These are phyloP conservation scores for Limnephilus auricula DNA, from an alignment of 2,888 invertebrate genomes.

Conservation along the genomic window DNA sequence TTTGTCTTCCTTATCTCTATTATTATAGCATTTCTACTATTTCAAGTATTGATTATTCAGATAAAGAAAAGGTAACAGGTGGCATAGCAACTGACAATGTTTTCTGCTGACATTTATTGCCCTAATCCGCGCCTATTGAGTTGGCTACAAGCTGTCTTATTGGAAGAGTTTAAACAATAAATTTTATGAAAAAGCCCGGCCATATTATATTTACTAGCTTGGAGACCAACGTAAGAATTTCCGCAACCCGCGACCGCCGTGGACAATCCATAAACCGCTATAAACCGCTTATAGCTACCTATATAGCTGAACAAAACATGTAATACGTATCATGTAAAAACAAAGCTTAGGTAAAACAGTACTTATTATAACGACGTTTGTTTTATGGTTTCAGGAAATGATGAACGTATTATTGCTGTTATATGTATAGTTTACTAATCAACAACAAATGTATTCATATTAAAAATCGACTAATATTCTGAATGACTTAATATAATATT, in stretches of 20 bases:
- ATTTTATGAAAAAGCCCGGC: background rate
- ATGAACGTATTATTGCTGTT: no score
- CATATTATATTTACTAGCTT: background rate
- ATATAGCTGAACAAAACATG: background rate
- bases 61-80: background rate
- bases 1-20: no score
- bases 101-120: background rate
- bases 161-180: background rate
- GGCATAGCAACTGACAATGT: background rate
- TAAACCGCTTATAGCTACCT: background rate
- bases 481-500: no score
- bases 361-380: no score
- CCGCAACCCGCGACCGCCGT: background rate
- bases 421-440: no score
- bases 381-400: no score
- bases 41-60: no score
- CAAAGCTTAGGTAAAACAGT: no score
- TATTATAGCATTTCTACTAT: no score
- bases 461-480: no score
- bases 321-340: no score
- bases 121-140: background rate
- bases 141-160: background rate
- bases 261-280: background rate
- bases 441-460: no score
- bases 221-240: background rate